Base-by-base conservation (phyloP, 23 tunicate species). In the Diplosoma virens region DNA sequence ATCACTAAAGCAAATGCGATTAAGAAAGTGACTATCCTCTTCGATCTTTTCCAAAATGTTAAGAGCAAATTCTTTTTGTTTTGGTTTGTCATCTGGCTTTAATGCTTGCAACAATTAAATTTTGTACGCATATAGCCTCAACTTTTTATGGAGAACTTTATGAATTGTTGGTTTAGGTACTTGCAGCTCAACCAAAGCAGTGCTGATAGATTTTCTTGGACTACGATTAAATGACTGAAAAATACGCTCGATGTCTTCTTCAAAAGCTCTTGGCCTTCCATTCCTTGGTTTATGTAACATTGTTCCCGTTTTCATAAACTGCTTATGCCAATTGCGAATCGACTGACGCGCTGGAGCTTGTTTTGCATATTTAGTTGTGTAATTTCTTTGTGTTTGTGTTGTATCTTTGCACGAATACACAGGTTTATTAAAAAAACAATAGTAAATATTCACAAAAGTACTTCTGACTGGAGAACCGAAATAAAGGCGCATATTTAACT, bases 231-330 rank as follows among this genome's bases (percentile, higher is more conserved):
- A 63, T 29, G 70, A 29, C 36, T 25, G 70, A 29, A 34, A 3
- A 27, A 63, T 30, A 63, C 70, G 70, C 70, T 63, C 70, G 70
- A 63, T 63, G 16, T n/a, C n/a, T n/a, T 63, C 70, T 26, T 26
- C 35, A 26, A 7, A 25, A 27, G 9, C 30, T 63, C 70, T 26
- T 26, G 70, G 35, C 36, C 35, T 14, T 6, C 35, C 33, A 26
- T 11, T 26, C 35, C 70, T 63, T 36, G 36, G 35, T 63, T 14
- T 30, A 63, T 63, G 36, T 29, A 25, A 20, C 70, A 63, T 6
- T 25, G 70, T 63, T 30, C 70, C 70, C 36, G 70, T 63, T 30
- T 29, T 36, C 70, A n/a, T n/a, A n/a, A n/a, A n/a, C n/a, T n/a
- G n/a, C n/a, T n/a, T n/a, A n/a, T n/a, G n/a, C n/a, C n/a, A n/a